Conservation (phyloP, 2,797 vertebrate species). For the Periparus ater region DNA sequence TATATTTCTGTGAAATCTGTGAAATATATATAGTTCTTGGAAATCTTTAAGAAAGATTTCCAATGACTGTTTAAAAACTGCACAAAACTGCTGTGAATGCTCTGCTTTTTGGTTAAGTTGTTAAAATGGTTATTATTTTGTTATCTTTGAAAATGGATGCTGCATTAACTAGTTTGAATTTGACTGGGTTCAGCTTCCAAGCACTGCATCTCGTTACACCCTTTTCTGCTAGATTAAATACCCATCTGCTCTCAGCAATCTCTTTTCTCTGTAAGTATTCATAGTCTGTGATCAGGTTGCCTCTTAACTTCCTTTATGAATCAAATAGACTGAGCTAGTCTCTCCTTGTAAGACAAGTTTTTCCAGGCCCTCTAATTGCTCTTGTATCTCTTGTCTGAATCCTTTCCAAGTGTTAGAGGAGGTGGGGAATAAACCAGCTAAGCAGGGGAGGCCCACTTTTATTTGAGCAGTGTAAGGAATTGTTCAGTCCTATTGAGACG, state of each 20-base stretch:
- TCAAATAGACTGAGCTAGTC: conserved; percentile 2
- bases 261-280: conserved; percentile 7
- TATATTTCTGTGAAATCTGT: too few relatives aligned
- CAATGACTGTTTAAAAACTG: background rate
- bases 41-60: background rate
- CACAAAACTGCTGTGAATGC: background rate
- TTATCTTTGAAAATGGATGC: conserved; percentile 1
- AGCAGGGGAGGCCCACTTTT: background rate
- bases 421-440: conserved; percentile 16
- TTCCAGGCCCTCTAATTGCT: conserved; percentile 9
- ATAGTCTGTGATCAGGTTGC: conserved; percentile 39
- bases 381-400: conserved; percentile 38
- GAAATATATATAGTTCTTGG: too few relatives aligned
- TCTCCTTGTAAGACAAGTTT: conserved; percentile 49
- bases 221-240: conserved; percentile 64
- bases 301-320: conserved; percentile 58
- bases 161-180: conserved; percentile 29
- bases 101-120: conserved; percentile 5
- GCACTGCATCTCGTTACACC: background rate
- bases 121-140: conserved; percentile 19
- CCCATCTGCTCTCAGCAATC: conserved; percentile 41
- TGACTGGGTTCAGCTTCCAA: conserved; percentile 32
- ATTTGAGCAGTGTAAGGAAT: background rate
- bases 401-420: conserved; percentile 25
- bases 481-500: background rate